Percentiles rank a stretch among this genome's conserved stretches.
These are phyloP conservation scores for Branchellion lobata DNA, from an alignment of 2,888 invertebrate species.

Conservation along the genomic window DNA sequence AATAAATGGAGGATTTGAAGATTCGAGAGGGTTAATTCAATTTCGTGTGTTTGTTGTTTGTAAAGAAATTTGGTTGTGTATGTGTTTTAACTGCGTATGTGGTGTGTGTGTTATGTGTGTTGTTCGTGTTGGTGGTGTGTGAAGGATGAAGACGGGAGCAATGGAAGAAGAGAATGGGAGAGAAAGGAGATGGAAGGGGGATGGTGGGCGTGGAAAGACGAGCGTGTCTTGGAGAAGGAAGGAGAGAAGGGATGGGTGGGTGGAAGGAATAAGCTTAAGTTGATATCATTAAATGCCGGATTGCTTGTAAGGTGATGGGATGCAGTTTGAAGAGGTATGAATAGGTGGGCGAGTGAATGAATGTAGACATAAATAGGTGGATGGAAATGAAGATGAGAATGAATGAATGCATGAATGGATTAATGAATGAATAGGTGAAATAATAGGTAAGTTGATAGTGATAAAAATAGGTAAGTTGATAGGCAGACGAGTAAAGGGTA, in stretches of 20 bases:
- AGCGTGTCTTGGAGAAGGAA: neutral
- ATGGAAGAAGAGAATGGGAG: neutral
- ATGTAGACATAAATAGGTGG: neutral
- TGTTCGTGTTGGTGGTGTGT: neutral
- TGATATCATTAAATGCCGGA: neutral
- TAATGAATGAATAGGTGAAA: neutral
- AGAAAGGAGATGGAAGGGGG: neutral
- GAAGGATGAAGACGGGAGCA: neutral
- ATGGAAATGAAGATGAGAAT: neutral
- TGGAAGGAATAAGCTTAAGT: neutral
- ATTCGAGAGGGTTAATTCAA: no score
- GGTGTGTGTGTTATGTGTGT: constrained; percentile 8
- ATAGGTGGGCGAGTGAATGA: neutral
- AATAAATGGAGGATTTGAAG: no score
- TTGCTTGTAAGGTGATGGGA: no score
- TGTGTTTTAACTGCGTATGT: no score
- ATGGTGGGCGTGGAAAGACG: neutral
- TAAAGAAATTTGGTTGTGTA: neutral
- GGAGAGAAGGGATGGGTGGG: neutral
- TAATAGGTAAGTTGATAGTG: neutral
- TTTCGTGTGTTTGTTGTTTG: neutral
- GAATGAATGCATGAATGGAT: constrained; percentile 10
- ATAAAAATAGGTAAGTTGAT: neutral
- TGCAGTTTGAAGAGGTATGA: no score
- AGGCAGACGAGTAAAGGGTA: neutral